Percentiles rank a stretch among this genome's conserved stretches.
phyloP scores from a whole-genome alignment of 1,140 invertebrate genomes.

The Caenorhabditis tropicalis region DNA sequence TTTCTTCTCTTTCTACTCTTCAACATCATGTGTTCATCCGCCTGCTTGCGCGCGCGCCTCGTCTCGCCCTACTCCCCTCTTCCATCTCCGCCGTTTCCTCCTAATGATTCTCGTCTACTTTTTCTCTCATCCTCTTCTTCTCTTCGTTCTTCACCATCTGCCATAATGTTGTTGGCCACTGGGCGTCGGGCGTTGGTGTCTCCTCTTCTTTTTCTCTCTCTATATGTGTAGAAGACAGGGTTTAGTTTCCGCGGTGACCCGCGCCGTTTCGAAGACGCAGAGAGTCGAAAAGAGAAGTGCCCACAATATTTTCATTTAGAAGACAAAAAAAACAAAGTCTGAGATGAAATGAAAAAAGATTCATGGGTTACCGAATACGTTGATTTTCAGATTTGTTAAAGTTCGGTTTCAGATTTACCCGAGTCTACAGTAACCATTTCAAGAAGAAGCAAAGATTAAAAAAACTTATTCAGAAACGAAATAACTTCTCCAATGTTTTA shows the following conservation, averaged over 20 bases:
- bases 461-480: no score
- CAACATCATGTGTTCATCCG: slow-evolving; percentile 27
- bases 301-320: background rate
- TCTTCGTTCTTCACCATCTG: slow-evolving; percentile 1
- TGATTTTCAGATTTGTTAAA: no score
- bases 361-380: no score
- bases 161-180: slow-evolving; percentile 6
- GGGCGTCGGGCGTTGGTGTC: background rate
- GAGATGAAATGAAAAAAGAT: background rate
- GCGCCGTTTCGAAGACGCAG: slow-evolving; percentile 26
- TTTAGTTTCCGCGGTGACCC: slow-evolving; percentile 39
- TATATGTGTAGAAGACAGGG: background rate
- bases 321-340: background rate
- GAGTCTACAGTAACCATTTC: no score
- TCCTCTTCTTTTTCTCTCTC: background rate
- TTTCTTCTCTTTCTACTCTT: background rate
- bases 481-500: no score
- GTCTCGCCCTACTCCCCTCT: background rate
- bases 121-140: no score
- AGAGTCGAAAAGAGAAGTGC: background rate
- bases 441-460: no score
- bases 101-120: slow-evolving; percentile 6
- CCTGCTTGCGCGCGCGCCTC: slow-evolving; percentile 39
- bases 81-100: no score
- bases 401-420: no score